A percentile compares a stretch with the other conserved stretches of the same genome.
Evolutionary conservation across 1,140 invertebrate genomes (phyloP).

Genomic region (Drosophila micromelanica): DNA sequence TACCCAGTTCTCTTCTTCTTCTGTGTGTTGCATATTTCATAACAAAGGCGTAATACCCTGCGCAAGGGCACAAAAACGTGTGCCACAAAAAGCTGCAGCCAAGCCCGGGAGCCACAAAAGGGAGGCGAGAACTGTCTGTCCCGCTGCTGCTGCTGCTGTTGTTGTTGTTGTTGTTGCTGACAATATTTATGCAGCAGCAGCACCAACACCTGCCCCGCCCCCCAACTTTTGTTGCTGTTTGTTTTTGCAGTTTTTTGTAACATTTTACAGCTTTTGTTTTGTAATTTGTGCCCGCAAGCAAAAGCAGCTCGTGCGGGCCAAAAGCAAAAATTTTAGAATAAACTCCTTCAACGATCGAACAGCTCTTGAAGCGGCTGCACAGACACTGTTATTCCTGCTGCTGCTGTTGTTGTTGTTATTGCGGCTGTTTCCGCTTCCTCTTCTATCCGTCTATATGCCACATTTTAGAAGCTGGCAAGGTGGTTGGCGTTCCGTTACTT

Average conservation of each 20-base stretch:
- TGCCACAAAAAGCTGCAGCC: conserved; percentile 49
- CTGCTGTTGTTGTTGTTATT: conserved; percentile 35
- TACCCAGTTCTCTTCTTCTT: no score
- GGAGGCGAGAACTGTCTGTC: conserved; percentile 7
- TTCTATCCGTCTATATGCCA: no score
- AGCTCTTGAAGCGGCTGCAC: conserved; percentile 43
- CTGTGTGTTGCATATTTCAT: not conserved
- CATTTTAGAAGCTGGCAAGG: conserved; percentile 8
- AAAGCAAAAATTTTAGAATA: conserved; percentile 41
- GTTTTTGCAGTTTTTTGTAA: conserved; percentile 68
- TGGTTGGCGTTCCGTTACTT: conserved; percentile 47
- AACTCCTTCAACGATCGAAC: conserved; percentile 67
- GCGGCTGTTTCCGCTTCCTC: conserved; percentile 77
- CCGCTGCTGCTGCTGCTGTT: conserved; percentile 17
- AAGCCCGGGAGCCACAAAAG: conserved; percentile 1
- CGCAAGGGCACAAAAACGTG: conserved; percentile 50
- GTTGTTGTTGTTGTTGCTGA: conserved; percentile 61
- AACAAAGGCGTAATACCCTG: not conserved
- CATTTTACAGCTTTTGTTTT: conserved; percentile 76
- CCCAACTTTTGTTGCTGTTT: conserved; percentile 45
- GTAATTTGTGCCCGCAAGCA: conserved; percentile 67
- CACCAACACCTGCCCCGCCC: conserved; percentile 54
- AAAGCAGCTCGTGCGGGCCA: conserved; percentile 43
- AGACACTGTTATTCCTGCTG: not conserved
- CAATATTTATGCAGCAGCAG: conserved; percentile 82